phyloP scores from a whole-genome alignment of 1,140 invertebrate genomes.

The Oreohelix idahoensis region DNA sequence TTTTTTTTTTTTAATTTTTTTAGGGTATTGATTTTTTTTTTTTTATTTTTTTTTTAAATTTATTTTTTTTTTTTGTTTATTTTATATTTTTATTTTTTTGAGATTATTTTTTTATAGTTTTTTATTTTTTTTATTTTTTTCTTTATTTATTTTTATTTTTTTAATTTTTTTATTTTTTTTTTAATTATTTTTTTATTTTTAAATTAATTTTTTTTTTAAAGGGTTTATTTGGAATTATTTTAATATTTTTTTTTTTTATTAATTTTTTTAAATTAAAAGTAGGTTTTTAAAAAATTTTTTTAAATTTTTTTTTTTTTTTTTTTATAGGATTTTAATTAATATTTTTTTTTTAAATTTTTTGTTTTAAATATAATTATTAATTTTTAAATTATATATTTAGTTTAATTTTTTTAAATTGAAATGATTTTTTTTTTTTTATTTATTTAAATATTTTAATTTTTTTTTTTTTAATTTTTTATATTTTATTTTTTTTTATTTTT shows the following conservation, averaged over 20 bases:
- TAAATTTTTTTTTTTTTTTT: not conserved
- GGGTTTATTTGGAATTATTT: not conserved
- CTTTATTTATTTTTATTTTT: not conserved
- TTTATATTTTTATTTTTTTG: not conserved
- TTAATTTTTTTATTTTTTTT: not conserved
- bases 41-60: not conserved
- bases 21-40: too few species aligned
- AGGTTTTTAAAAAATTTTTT: not conserved
- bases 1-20: not conserved
- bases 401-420: constrained; percentile 3
- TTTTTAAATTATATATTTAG: not conserved
- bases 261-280: not conserved
- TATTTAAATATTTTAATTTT: not conserved
- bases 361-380: not conserved
- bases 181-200: not conserved
- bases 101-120: not conserved
- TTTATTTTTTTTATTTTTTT: not conserved
- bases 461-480: constrained; percentile 1
- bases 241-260: not conserved
- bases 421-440: not conserved
- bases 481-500: not conserved
- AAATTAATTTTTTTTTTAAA: not conserved
- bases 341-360: constrained; percentile 13
- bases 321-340: not conserved
- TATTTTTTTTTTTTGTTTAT: not conserved